These are phyloP conservation scores for Drosophila lutescens DNA, from an alignment of 2,888 invertebrate species.

Conservation along the genomic window DNA sequence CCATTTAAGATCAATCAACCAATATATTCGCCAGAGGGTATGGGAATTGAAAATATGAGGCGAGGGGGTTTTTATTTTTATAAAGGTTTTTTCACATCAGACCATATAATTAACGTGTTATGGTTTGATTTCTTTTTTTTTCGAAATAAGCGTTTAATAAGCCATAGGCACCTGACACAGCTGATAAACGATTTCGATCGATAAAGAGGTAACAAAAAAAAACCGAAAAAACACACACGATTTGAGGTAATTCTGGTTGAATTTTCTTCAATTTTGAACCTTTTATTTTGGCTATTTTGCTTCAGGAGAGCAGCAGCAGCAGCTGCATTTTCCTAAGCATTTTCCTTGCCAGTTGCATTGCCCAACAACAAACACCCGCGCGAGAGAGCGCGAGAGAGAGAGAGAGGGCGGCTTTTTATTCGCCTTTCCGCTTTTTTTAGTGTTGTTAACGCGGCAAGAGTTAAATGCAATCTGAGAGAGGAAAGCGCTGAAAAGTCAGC, in stretches of 20 bases:
- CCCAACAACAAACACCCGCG: conserved; percentile 46
- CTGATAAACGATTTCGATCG: conserved; percentile 63
- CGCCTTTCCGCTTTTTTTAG: conserved; percentile 53
- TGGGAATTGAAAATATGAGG: conserved; percentile 7
- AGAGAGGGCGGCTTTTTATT: conserved; percentile 39
- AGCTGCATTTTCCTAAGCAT: conserved; percentile 51
- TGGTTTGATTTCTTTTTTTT: conserved; percentile 41
- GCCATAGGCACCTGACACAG: conserved; percentile 60
- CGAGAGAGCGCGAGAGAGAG: conserved; percentile 36
- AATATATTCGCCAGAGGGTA: conserved; percentile 44
- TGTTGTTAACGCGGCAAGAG: conserved; percentile 78
- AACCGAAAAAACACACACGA: conserved; percentile 16
- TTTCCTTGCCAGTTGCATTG: conserved; percentile 43
- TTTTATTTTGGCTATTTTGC: conserved; percentile 31
- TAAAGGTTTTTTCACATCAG: conserved; percentile 51
- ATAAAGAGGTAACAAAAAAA: conserved; percentile 37
- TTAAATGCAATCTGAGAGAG: conserved; percentile 75
- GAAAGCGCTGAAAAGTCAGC: conserved; percentile 20
- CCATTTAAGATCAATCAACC: conserved; percentile 64
- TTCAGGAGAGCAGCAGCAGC: conserved; percentile 50
- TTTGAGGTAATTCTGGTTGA: conserved; percentile 18
- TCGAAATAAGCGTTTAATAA: conserved; percentile 70
- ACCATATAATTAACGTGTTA: conserved; percentile 53
- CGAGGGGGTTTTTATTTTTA: conserved; percentile 38
- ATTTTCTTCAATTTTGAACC: conserved; percentile 48